Percentiles rank a stretch among this genome's conserved stretches.
phyloP scores from a whole-genome alignment of 2,797 vertebrate genomes.

The Antrozous pallidus region DNA sequence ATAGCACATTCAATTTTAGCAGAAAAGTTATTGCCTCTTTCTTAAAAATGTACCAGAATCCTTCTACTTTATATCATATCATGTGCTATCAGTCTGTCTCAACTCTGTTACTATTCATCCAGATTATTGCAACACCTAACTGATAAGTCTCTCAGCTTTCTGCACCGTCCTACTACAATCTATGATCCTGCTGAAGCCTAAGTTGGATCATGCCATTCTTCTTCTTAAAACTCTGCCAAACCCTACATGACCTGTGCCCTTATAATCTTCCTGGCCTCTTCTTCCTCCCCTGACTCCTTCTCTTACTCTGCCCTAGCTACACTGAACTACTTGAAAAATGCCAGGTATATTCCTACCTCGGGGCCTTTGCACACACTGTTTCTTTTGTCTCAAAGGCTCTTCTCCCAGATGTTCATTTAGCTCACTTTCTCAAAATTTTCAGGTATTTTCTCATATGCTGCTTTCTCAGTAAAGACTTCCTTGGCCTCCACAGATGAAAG shows the following conservation, averaged over 20 bases:
- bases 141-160: not conserved
- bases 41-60: not conserved
- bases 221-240: not conserved
- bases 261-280: not conserved
- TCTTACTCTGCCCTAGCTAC: not conserved
- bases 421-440: not conserved
- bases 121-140: not conserved
- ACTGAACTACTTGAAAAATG: not conserved
- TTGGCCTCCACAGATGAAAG: not conserved
- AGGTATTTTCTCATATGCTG: not conserved
- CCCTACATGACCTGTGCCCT: not conserved
- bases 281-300: not conserved
- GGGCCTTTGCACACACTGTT: not conserved
- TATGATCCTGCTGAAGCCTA: not conserved
- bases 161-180: not conserved
- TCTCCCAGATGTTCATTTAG: not conserved
- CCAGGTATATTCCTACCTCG: not conserved
- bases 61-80: not conserved
- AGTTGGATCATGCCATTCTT: not conserved
- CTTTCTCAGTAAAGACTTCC: not conserved
- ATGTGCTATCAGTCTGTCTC: not conserved
- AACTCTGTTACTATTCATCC: not conserved
- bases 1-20: not conserved
- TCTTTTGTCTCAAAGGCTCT: not conserved
- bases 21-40: not conserved